Evolutionary conservation across 2,888 invertebrate genomes (phyloP).

Genomic region (Capitulum mitella): DNA sequence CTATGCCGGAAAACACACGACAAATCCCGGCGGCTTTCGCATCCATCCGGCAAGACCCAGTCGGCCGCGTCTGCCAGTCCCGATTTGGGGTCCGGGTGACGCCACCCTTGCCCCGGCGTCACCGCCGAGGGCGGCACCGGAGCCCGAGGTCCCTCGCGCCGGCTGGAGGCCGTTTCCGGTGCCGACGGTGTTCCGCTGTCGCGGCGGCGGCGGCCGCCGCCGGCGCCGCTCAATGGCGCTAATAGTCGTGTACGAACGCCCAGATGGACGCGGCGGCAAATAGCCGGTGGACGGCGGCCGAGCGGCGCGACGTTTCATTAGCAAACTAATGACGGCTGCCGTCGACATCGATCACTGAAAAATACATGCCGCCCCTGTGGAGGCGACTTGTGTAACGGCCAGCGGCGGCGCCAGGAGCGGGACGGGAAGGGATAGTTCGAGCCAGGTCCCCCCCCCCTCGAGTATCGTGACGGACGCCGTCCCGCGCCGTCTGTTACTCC

Average conservation of each 20-base stretch:
- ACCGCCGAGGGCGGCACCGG: no score
- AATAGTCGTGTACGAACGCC: background rate
- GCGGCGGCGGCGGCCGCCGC: no score
- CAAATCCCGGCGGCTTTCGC: no score
- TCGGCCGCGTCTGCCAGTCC: no score
- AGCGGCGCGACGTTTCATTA: constrained; percentile 8
- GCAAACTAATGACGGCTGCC: background rate
- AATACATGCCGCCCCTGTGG: background rate
- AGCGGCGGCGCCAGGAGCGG: background rate
- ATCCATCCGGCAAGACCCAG: no score
- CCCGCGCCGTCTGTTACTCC: no score
- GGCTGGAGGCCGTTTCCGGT: no score
- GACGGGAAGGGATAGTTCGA: background rate
- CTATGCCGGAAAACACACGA: no score
- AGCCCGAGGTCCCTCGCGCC: no score
- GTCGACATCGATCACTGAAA: constrained; percentile 6
- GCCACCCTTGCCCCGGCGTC: no score
- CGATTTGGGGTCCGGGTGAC: no score
- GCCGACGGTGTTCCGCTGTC: background rate
- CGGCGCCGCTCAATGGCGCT: background rate
- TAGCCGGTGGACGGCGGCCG: background rate
- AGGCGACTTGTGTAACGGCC: background rate
- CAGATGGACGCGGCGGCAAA: background rate
- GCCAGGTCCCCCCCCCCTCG: background rate
- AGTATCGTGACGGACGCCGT: background rate